Evolutionary conservation across 2,888 invertebrate species (phyloP).

Genomic region (Sinodicranocentrus sp.): DNA sequence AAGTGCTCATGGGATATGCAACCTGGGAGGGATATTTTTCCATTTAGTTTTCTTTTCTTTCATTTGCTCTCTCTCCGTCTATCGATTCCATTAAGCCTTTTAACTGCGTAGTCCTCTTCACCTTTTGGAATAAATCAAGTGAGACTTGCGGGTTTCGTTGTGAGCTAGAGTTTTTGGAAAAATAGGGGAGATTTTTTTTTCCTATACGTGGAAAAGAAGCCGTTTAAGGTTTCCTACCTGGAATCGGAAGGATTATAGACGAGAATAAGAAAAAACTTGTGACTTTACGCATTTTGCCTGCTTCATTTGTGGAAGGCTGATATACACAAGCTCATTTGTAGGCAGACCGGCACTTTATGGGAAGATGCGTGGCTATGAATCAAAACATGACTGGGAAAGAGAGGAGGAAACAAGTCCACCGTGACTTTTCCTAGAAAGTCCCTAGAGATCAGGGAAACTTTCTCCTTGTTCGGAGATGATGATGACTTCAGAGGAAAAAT

Average conservation of each 20-base stretch:
- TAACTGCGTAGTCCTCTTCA: neutral
- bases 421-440: neutral
- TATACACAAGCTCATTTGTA: conserved; percentile 41
- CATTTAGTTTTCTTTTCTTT: neutral
- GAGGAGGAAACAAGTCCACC: neutral
- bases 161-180: too few relatives aligned
- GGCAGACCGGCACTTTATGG: conserved; percentile 25
- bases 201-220: neutral
- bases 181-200: neutral
- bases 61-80: neutral
- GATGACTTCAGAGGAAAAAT: conserved; percentile 10
- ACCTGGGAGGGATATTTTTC: neutral
- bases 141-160: neutral
- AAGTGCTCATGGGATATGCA: neutral
- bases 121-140: neutral
- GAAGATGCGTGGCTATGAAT: conserved; percentile 34
- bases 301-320: neutral
- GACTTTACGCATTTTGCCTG: neutral
- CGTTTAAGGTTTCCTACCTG: neutral
- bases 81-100: conserved; percentile 4
- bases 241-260: neutral
- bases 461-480: conserved; percentile 14
- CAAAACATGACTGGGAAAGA: conserved; percentile 21
- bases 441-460: neutral
- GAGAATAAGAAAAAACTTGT: neutral